These are phyloP conservation scores for Nibea coibor DNA, from an alignment of 2,113 vertebrate species.

Conservation along the genomic window DNA sequence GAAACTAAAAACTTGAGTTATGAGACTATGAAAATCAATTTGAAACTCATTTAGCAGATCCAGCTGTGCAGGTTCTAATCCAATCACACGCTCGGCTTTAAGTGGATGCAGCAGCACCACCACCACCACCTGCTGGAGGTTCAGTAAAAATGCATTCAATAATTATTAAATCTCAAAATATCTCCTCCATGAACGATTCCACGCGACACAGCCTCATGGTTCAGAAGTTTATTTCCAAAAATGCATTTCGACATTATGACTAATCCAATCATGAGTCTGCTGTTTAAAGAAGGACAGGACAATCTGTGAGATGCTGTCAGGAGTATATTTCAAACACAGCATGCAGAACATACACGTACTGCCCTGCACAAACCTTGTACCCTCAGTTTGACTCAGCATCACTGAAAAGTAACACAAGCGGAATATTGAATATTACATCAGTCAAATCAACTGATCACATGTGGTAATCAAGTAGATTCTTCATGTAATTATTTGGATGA, in stretches of 20 bases:
- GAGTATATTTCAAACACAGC: constrained; percentile 61
- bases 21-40: not conserved
- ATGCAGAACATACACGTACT: constrained; percentile 31
- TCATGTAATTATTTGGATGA: not conserved
- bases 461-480: not conserved
- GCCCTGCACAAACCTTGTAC: constrained; percentile 47
- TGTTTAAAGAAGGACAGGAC: constrained; percentile 51
- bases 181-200: not conserved
- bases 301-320: constrained; percentile 38
- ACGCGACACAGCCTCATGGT: no score
- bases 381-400: not conserved
- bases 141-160: not conserved
- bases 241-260: not conserved
- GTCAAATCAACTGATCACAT: not conserved
- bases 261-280: not conserved
- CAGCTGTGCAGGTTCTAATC: not conserved
- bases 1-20: not conserved
- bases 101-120: not conserved
- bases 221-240: not conserved
- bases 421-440: no score
- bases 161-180: no score
- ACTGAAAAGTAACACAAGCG: not conserved
- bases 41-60: not conserved
- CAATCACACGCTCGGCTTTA: not conserved
- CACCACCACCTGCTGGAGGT: constrained; percentile 20